These are phyloP conservation scores for Trachelus stipa DNA, from an alignment of 2,888 invertebrate species.

Conservation along the genomic window DNA sequence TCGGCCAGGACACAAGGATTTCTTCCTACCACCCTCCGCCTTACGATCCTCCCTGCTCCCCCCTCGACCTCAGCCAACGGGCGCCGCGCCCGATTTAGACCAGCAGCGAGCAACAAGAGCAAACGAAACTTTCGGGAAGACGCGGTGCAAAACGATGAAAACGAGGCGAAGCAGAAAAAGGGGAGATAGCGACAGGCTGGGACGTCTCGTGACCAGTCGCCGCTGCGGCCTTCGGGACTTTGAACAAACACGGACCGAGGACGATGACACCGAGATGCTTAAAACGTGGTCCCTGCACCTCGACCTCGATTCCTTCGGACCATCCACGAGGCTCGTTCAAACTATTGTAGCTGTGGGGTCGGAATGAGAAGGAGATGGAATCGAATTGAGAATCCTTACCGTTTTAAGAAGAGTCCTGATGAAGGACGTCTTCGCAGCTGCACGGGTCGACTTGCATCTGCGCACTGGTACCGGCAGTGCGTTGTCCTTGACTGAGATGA, in stretches of 20 bases:
- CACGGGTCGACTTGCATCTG: conserved; percentile 39
- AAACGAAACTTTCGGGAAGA: conserved; percentile 14
- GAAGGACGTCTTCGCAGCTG: conserved; percentile 34
- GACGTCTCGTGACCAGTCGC: background rate
- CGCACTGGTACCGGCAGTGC: conserved; percentile 33
- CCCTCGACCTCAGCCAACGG: conserved; percentile 34
- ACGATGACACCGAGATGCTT: background rate
- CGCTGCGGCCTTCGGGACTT: background rate
- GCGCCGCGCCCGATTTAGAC: conserved; percentile 55
- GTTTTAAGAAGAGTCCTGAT: conserved; percentile 48
- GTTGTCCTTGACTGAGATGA: conserved; percentile 43
- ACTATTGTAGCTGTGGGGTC: background rate
- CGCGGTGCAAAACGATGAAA: conserved; percentile 18
- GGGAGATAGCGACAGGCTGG: background rate
- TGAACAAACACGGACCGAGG: background rate
- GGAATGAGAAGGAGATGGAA: background rate
- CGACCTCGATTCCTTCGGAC: background rate
- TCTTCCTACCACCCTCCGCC: background rate
- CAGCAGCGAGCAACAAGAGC: conserved; percentile 26
- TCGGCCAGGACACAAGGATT: background rate
- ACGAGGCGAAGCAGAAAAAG: conserved; percentile 2
- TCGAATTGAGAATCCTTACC: conserved; percentile 43
- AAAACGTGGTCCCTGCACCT: background rate
- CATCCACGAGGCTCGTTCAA: background rate
- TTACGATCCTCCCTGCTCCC: conserved; percentile 14